Evolutionary conservation across 2,113 vertebrate species (phyloP), one percentile per base, ranked within the genome.

Genomic region (Marcusenius ussheri): DNA sequence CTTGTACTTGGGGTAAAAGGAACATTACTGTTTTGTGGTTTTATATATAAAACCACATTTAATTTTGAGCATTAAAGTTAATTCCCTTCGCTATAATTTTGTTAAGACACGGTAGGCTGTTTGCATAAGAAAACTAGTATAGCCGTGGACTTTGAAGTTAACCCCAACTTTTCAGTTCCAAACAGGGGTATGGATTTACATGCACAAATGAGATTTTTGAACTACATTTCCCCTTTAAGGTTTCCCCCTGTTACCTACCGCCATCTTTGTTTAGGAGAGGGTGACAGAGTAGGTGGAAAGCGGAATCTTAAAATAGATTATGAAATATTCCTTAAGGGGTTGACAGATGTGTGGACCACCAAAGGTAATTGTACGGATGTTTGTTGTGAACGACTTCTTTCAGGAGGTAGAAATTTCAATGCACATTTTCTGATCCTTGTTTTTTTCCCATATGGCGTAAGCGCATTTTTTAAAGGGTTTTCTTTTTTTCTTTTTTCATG

Each of bases 241-340:
- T 88, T 90, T 88, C 27, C 31, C 27, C 21, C 85, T 42, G 7
- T 27, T 45, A 42, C 21, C 62, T 66, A 31, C 46, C 89, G 89
- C 84, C 89, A 90, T 90, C 27, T 80, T 88, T 74, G 62, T 56
- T 74, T 80, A 62, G 86, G 89, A 53, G 35, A 77, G 89, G 58
- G 87, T 87, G 84, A 88, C 84, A 90, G 84, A n/a, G 47, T 49
- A 58, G 56, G 58, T 11, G 84, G 62, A 47, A 53, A 15, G 62
- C 62, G 10, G 31, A 70, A 42, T 90, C 42, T n/a, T 86, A 56
- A 87, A 90, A 70, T 39, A 66, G 45, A 87, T 66, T 83, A 70
- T 27, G 46, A 46, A 66, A 90, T 49, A 90, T 21, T 62, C 3
- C 50, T 50, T 83, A 31, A 87, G 21, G 89, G 83, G 21, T 4